Base-by-base conservation (phyloP, 30 jellyfish, hydroid and myxozoan genomes). In the Catostylus mosaicus region DNA sequence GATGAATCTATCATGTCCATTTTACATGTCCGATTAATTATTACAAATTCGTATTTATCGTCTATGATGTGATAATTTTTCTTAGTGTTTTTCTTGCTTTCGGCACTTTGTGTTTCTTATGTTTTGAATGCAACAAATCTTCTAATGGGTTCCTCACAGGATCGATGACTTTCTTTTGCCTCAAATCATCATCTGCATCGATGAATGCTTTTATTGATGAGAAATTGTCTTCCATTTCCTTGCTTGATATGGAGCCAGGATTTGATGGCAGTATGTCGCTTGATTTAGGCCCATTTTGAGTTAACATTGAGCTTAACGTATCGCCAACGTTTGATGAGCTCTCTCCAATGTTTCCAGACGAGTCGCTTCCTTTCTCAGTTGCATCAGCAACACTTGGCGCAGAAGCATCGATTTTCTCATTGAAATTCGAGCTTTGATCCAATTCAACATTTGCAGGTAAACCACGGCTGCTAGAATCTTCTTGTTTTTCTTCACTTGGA, bases 151-250 rank as follows among this genome's bases (percentile, higher is more conserved):
- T 78, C 12, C 62, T 85, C 31, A 26, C 96, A 0, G 92, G 85
- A n/a, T 79, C 86, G 33, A 78, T 19, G 0, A 54, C 80, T 29
- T 76, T 77, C 72, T 93, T 93, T 54, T 82, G 70, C 24, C 95
- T 82, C 33, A 93, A 84, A 57, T 32, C 75, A 43, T 83, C 76
- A 40, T 93, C 99, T 23, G 96, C 99, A 63, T 93, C 99, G 5
- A 93, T 80, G 62, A 83, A 93, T n/a, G 96, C 96, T 61, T 87
- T 87, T 29, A 93, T 78, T 29, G 99, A 93, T 8, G 99, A 88
- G 57, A 76, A 84, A 50, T 84, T 90, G 23, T 84, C 95, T 47
- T 90, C 97, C 78, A 88, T 79, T 43, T 88, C 96, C 45, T 79
- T 88, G 45, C 92, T 75, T 9, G 83, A 45, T 19, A 81, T 67